These are phyloP conservation scores for Balaeniceps rex DNA, from an alignment of 2,113 vertebrate genomes.

Conservation along the genomic window DNA sequence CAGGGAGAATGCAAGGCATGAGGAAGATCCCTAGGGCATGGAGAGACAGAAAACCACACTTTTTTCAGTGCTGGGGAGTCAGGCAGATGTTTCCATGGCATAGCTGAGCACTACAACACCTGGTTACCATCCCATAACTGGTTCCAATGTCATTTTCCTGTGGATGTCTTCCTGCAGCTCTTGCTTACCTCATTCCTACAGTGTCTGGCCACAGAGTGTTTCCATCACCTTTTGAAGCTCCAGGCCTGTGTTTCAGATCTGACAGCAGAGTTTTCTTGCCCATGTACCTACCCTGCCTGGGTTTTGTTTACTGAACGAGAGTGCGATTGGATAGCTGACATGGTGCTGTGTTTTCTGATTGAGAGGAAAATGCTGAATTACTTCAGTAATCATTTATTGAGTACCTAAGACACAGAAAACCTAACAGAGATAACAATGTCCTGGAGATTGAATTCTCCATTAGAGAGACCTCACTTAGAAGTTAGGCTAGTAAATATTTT, in stretches of 20 bases:
- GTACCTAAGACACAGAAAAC: conserved; percentile 26
- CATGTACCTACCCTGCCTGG: neutral
- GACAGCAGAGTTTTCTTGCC: neutral
- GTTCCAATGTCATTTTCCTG: neutral
- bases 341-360: neutral
- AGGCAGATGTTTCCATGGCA: neutral
- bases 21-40: neutral
- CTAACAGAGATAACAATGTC: neutral
- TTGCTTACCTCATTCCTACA: neutral
- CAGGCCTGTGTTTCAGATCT: neutral
- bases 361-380: conserved; percentile 20
- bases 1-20: neutral
- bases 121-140: neutral
- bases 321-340: neutral
- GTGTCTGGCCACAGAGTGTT: neutral
- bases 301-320: neutral
- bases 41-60: neutral
- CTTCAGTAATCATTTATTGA: conserved; percentile 57
- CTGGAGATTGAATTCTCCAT: conserved; percentile 15
- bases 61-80: neutral
- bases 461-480: neutral
- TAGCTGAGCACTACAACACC: neutral
- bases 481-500: neutral
- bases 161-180: neutral
- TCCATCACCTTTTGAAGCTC: neutral